Percentiles rank a stretch among this genome's conserved stretches.
Evolutionary conservation across 2,113 vertebrate genomes (phyloP).

Genomic region (Galeopterus variegatus): DNA sequence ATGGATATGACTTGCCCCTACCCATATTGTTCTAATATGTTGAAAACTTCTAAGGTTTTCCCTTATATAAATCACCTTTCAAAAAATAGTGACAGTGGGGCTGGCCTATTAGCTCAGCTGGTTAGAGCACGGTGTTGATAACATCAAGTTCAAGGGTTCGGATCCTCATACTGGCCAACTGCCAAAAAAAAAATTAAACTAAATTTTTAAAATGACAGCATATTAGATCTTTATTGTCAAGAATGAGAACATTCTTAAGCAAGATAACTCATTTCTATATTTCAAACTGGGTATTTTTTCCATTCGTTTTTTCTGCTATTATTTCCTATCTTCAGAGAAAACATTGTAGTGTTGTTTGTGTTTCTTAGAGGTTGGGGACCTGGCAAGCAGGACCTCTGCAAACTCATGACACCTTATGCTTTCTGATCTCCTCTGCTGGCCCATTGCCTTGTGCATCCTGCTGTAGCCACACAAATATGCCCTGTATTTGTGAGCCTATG

Average conservation of each 20-base stretch:
- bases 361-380: not conserved
- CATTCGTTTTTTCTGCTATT: not conserved
- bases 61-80: conserved; percentile 35
- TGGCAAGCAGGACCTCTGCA: not conserved
- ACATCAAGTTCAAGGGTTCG: too few relatives aligned
- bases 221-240: not conserved
- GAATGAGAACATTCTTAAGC: conserved; percentile 4
- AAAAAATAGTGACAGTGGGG: not conserved
- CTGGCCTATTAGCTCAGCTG: too few relatives aligned
- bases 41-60: not conserved
- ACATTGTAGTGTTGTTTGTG: not conserved
- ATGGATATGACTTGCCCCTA: not conserved
- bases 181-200: too few relatives aligned
- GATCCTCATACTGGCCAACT: too few relatives aligned
- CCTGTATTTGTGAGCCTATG: not conserved
- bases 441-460: not conserved
- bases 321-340: not conserved
- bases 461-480: not conserved
- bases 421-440: not conserved
- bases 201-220: not conserved
- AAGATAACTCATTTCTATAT: not conserved
- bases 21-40: not conserved
- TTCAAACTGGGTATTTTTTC: not conserved
- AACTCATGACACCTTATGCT: not conserved
- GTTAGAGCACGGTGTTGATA: too few relatives aligned